phyloP scores from a whole-genome alignment of 2,888 invertebrate species.

The Scaptomyza polygonia region DNA sequence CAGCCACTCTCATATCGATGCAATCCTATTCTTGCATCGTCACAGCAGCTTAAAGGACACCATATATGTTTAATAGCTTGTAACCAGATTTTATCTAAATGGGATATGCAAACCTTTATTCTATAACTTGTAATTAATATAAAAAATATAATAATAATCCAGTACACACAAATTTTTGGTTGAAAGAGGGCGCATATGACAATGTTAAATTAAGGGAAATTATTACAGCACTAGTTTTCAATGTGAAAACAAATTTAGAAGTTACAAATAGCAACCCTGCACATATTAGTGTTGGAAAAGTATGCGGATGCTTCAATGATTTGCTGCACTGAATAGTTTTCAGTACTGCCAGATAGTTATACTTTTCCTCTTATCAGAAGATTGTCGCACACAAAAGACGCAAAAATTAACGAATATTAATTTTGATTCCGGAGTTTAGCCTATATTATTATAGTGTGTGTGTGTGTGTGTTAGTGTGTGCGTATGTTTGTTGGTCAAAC shows the following conservation, averaged over 20 bases:
- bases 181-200: not conserved
- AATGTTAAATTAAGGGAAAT: slow-evolving; percentile 4
- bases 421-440: slow-evolving; percentile 15
- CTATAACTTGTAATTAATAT: slow-evolving; percentile 49
- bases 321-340: slow-evolving; percentile 21
- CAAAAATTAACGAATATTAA: slow-evolving; percentile 35
- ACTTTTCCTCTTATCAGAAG: slow-evolving; percentile 48
- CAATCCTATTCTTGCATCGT: slow-evolving; percentile 80
- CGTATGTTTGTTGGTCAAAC: slow-evolving; percentile 9
- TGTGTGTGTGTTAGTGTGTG: not conserved
- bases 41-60: slow-evolving; percentile 59
- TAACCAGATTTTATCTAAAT: slow-evolving; percentile 44
- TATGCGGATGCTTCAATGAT: not conserved
- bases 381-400: slow-evolving; percentile 24
- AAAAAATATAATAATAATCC: slow-evolving; percentile 23
- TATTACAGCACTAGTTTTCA: slow-evolving; percentile 7
- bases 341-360: slow-evolving; percentile 34
- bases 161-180: slow-evolving; percentile 1
- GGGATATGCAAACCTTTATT: slow-evolving; percentile 33
- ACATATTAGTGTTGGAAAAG: slow-evolving; percentile 15
- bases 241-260: not conserved
- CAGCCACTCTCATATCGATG: slow-evolving; percentile 72
- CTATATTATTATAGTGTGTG: slow-evolving; percentile 17
- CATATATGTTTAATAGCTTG: slow-evolving; percentile 51
- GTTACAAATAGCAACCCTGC: slow-evolving; percentile 27